Base-by-base conservation (phyloP, 92 coral and sea anemone species). In the Desmophyllum pertusum region DNA sequence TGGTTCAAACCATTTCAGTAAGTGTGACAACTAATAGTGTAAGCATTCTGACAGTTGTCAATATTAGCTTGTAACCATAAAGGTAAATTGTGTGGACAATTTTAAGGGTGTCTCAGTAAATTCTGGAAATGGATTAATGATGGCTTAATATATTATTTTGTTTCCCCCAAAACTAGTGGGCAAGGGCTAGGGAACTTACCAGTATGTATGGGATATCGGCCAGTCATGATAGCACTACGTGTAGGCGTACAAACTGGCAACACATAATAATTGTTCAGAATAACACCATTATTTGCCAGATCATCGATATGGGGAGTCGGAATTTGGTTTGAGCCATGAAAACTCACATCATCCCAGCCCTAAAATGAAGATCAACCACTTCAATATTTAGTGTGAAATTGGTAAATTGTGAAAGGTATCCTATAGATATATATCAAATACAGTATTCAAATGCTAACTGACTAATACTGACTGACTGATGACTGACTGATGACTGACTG, bases 321-420 rank as follows among this genome's bases (percentile, higher is more conserved):
- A 61, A 95, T 93, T 87, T 95, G 97, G 83, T 90, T 75, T 70
- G 98, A 95, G 87, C 98, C 98, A 72, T 95, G 98, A 71, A 95
- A 95, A 75, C 98, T 95, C 73, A 95, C 98, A 83, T 95, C 98
- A 89, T 95, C 98, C 96, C 96, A 95, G 45, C 98, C 98, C 98
- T 95, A 42, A 29, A 64, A 43, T 17, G 73, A 75, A 29, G 21
- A 31, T 41, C 14, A 21, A 45, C 35, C 18, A 57, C 14, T 23
- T 55, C 14, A 25, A 6, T 10, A 25, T 3, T 63, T 27, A 11
- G 30, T 27, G 10, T 63, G 13, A 18, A 63, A 11, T 27, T 9
- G 70, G 13, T 31, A 63, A 63, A n/a, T n/a, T n/a, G n/a, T n/a
- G n/a, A n/a, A n/a, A n/a, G n/a, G n/a, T n/a, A n/a, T n/a, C n/a